Base-by-base conservation (phyloP, 2,113 vertebrate species). In the Ailurus styani region DNA sequence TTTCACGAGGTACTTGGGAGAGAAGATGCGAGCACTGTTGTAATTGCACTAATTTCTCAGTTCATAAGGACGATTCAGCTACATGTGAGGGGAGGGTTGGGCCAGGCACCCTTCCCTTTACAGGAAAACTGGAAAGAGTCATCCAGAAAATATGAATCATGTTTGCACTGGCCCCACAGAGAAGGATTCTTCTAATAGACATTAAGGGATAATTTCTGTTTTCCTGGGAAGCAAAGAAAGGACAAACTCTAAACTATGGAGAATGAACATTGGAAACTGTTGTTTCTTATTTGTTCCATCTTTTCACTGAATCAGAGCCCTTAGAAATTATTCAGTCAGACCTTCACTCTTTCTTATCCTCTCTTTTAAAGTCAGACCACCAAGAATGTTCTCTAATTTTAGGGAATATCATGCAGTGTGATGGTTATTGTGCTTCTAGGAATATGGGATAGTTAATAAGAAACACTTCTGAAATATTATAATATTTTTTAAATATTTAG, bases 141-240 rank as follows among this genome's bases (percentile, higher is more conserved):
- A 97, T 87, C 89, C 52, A 60, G 91, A 97, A 97, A 96, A 84
- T 81, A 95, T 95, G 97, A 96, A 37, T 93, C 97, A 78, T 68
- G 90, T 77, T 95, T 45, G 40, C 34, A 95, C 84, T 92, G 73
- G 92, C 52, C 57, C 45, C 6, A 7, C 12, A 52, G 81, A 93
- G 79, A 72, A 96, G 34, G 87, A 52, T 27, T 90, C 72, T 98
- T 85, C 89, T 50, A 45, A 45, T 23, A 92, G 68, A 50, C n/a
- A 10, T 17, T 23, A 47, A 84, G 31, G 15, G 6, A 75, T 34
- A n/a, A 52, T 54, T 87, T 93, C 64, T 94, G 10, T 66, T 85
- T 97, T 93, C 54, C 62, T 77, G 40, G 86, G 91, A 92, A 91
- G 17, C 62, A 40, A 54, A 72, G 60, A 57, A 85, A 91, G 57